Conservation (phyloP, 2,113 vertebrate genomes). For the Machaerirhynchus nigripectus region DNA sequence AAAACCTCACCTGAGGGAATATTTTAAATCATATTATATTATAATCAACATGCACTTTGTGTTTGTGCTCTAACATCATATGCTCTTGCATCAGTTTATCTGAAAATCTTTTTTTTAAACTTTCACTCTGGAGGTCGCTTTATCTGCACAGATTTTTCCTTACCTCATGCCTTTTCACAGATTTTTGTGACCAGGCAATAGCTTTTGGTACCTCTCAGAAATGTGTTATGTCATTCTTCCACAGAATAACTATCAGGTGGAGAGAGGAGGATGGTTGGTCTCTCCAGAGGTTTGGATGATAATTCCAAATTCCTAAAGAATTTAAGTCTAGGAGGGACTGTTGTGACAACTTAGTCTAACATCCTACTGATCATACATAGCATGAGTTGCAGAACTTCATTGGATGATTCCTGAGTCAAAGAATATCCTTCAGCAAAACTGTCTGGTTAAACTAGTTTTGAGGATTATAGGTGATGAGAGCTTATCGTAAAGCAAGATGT, state of each 20-base stretch:
- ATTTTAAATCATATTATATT: conserved; percentile 45
- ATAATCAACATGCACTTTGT: conserved; percentile 3
- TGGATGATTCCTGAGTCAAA: not conserved
- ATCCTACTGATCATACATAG: not conserved
- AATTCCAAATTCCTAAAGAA: not conserved
- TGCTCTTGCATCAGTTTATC: not conserved
- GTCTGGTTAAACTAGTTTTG: not conserved
- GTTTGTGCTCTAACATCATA: not conserved
- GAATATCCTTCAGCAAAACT: not conserved
- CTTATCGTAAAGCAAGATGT: not conserved
- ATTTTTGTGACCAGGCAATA: not conserved
- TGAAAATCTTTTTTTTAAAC: not conserved
- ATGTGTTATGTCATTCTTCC: not conserved
- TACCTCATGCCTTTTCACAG: not conserved
- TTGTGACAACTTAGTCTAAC: not conserved
- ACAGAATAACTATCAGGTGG: not conserved
- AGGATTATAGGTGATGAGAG: not conserved
- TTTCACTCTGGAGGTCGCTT: not conserved
- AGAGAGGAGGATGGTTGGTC: not conserved
- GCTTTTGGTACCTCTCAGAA: not conserved
- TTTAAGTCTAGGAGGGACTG: not conserved
- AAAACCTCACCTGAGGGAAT: conserved; percentile 21
- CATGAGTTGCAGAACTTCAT: not conserved
- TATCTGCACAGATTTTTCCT: not conserved
- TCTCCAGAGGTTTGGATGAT: no score